phyloP scores from a whole-genome alignment of 2,113 vertebrate species.

The Carettochelys insculpta region DNA sequence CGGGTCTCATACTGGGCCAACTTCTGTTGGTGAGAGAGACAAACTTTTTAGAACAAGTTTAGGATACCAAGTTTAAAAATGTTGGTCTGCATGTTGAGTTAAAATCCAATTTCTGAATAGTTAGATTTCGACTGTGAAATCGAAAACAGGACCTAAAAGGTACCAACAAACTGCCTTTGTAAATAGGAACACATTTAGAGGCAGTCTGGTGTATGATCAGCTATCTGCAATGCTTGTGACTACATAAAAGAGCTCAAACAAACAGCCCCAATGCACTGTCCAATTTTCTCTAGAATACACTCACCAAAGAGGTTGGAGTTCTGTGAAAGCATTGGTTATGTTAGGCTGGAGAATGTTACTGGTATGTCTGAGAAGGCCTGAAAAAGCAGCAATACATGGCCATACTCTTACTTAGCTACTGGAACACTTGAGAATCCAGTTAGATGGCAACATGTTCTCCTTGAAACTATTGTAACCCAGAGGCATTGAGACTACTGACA shows the following conservation, averaged over 20 bases:
- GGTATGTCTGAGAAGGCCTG: background rate
- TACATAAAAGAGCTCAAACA: background rate
- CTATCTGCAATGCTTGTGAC: background rate
- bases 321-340: background rate
- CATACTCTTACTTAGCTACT: background rate
- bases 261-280: background rate
- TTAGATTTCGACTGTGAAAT: background rate
- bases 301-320: background rate
- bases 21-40: background rate
- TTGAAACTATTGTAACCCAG: too few species aligned
- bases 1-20: background rate
- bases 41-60: background rate
- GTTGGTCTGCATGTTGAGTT: background rate
- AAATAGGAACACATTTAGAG: background rate
- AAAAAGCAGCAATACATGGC: background rate
- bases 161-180: rapidly evolving
- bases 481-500: too few species aligned
- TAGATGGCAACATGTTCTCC: rapidly evolving
- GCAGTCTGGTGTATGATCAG: rapidly evolving
- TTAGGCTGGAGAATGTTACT: background rate
- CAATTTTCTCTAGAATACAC: background rate
- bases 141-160: background rate
- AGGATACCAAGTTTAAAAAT: rapidly evolving
- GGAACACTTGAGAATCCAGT: background rate
- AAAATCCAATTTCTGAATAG: background rate